phyloP scores from a whole-genome alignment of 2,888 invertebrate species.

The Hirtodrosophila trivittata region DNA sequence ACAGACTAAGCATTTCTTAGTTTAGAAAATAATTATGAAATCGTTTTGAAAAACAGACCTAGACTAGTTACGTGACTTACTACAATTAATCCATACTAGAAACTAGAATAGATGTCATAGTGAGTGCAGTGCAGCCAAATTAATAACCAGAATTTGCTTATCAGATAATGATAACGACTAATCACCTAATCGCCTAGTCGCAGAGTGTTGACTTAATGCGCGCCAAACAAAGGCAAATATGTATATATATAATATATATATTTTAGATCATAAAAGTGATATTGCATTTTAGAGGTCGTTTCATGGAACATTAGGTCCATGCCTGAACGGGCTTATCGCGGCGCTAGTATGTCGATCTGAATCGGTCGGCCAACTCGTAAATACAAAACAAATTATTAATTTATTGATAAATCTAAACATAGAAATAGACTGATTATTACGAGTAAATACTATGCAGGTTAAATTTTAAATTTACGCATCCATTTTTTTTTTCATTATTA shows the following conservation, averaged over 20 bases:
- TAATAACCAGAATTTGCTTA: slow-evolving; percentile 24
- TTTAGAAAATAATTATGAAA: no score
- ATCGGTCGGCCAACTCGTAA: no score
- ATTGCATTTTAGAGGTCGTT: slow-evolving; percentile 68
- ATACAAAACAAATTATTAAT: slow-evolving; percentile 41
- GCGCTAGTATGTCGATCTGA: slow-evolving; percentile 6
- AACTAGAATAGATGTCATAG: neutral
- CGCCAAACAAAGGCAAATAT: slow-evolving; percentile 9
- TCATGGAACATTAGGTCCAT: slow-evolving; percentile 68
- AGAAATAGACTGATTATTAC: slow-evolving; percentile 1
- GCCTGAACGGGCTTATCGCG: slow-evolving; percentile 35
- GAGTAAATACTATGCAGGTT: neutral
- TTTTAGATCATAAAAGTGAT: slow-evolving; percentile 20
- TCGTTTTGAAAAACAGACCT: no score
- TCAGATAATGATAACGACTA: slow-evolving; percentile 35
- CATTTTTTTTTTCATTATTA: neutral
- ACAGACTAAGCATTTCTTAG: no score
- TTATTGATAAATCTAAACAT: slow-evolving; percentile 37
- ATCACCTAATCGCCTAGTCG: slow-evolving; percentile 5
- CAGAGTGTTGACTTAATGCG: slow-evolving; percentile 20
- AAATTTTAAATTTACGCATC: neutral
- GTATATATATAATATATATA: slow-evolving; percentile 17
- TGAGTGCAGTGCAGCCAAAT: neutral
- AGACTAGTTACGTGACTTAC: no score
- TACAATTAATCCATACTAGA: slow-evolving; percentile 2